Percentiles rank a stretch among this genome's conserved stretches.
phyloP scores from a whole-genome alignment of 2,113 vertebrate genomes.

The Climacteris rufus region DNA sequence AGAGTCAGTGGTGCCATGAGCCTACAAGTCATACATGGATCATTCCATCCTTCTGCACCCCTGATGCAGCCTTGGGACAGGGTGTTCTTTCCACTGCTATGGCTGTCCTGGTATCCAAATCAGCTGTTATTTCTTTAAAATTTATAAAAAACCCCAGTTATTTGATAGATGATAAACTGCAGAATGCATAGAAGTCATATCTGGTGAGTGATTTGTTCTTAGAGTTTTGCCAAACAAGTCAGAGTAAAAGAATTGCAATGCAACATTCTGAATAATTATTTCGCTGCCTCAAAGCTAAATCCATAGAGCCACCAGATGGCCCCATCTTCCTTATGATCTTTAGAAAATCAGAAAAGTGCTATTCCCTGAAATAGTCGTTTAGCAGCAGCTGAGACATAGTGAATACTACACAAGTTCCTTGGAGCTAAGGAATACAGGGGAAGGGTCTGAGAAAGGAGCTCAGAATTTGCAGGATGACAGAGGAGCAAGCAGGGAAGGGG shows the following conservation, averaged over 20 bases:
- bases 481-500: neutral
- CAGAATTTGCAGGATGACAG: neutral
- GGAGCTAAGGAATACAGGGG: neutral
- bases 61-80: neutral
- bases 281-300: neutral
- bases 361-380: accelerated
- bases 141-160: no score
- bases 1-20: neutral
- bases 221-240: neutral
- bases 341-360: neutral
- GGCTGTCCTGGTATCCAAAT: neutral
- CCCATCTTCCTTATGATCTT: neutral
- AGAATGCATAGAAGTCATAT: neutral
- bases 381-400: neutral
- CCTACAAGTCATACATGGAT: no score
- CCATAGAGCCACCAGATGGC: slow-evolving; percentile 36
- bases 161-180: neutral
- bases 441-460: neutral
- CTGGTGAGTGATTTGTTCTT: neutral
- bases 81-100: neutral
- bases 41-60: neutral
- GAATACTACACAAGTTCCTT: neutral
- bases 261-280: neutral
- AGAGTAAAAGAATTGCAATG: neutral
- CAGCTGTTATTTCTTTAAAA: neutral